Conservation (phyloP, 2,797 vertebrate genomes). For the Chelon auratus region DNA sequence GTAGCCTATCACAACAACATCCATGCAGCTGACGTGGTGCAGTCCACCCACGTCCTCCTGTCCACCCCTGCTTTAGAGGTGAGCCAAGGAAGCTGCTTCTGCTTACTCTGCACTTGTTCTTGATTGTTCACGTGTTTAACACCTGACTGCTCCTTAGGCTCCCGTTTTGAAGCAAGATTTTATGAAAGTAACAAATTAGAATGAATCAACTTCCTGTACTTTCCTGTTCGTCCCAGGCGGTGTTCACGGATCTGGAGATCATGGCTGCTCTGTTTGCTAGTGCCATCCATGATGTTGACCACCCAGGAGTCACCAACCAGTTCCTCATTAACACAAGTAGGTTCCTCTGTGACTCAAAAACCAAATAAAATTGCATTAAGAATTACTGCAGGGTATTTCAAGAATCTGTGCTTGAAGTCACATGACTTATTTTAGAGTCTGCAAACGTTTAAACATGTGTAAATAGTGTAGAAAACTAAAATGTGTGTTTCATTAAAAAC, state of each 20-base stretch:
- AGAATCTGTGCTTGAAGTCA: not conserved
- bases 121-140: not conserved
- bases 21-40: conserved; percentile 93
- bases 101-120: not conserved
- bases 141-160: not conserved
- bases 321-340: conserved; percentile 97
- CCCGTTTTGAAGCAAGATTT: not conserved
- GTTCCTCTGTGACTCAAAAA: conserved; percentile 40
- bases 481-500: not conserved
- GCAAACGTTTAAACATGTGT: not conserved
- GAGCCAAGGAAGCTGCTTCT: conserved; percentile 21
- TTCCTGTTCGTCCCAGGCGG: conserved; percentile 80
- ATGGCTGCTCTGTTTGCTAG: conserved; percentile 93
- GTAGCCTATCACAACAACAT: conserved; percentile 96
- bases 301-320: conserved; percentile 95
- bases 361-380: not conserved
- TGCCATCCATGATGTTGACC: conserved; percentile 95
- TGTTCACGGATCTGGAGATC: conserved; percentile 95
- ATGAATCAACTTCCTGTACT: not conserved
- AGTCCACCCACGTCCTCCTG: conserved; percentile 94
- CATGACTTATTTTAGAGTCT: not conserved
- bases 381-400: not conserved
- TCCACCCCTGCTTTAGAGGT: conserved; percentile 93
- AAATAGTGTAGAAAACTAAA: too few species aligned
- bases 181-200: not conserved